Evolutionary conservation across 2,888 invertebrate species (phyloP).

Genomic region (Iphiclides podalirius): DNA sequence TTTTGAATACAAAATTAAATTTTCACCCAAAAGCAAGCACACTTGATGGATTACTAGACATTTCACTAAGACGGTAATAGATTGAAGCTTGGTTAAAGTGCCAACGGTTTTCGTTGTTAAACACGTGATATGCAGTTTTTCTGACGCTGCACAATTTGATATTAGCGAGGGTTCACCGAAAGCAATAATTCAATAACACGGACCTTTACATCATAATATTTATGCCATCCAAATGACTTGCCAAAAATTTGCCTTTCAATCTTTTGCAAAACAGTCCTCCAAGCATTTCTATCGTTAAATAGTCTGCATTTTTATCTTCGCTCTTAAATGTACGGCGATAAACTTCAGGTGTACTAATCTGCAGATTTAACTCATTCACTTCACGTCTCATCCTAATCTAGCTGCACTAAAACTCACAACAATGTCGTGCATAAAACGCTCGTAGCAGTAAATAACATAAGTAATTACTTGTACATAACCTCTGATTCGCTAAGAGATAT

Average conservation of each 20-base stretch:
- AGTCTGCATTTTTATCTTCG: too few species aligned
- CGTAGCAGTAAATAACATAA: neutral
- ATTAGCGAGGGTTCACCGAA: constrained; percentile 22
- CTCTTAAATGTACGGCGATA: neutral
- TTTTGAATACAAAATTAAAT: too few species aligned
- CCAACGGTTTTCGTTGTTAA: constrained; percentile 66
- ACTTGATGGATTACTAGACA: constrained; percentile 61
- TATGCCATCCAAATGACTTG: constrained; percentile 14
- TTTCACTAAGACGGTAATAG: constrained; percentile 70
- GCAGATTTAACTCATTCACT: neutral
- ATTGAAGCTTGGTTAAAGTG: constrained; percentile 57
- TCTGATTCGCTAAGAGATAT: neutral
- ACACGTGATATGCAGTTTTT: constrained; percentile 77
- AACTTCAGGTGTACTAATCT: neutral
- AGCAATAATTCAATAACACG: constrained; percentile 55
- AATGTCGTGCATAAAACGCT: neutral
- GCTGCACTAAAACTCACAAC: neutral
- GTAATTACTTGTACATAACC: neutral
- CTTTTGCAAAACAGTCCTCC: too few species aligned
- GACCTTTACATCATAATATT: constrained; percentile 12
- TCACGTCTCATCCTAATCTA: neutral
- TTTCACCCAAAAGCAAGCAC: constrained; percentile 20
- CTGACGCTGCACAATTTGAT: constrained; percentile 33
- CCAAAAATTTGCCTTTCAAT: neutral
- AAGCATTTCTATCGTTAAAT: too few species aligned